A percentile compares a stretch with the other conserved stretches of the same genome.
Conservation (phyloP, 2,113 vertebrate species). For the Tautogolabrus adspersus region DNA sequence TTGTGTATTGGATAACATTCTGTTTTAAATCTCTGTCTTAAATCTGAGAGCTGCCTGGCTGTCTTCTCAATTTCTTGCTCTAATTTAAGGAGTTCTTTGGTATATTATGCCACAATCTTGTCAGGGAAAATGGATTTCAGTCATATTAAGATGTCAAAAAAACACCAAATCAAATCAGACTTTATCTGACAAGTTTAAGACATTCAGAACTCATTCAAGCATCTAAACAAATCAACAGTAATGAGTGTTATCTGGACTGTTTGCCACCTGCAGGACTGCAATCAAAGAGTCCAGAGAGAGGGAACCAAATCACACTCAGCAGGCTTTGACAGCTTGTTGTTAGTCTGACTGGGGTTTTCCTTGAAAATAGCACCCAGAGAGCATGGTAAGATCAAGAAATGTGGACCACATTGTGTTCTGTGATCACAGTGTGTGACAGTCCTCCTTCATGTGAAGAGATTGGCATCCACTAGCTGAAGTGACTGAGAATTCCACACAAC, state of each 20-base stretch:
- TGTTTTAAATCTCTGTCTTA: not conserved
- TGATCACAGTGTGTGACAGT: constrained; percentile 36
- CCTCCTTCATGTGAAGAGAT: constrained; percentile 1
- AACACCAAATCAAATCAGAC: not conserved
- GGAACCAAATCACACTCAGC: constrained; percentile 35
- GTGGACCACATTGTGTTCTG: constrained; percentile 6
- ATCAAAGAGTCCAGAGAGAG: constrained; percentile 42
- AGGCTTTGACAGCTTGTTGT: constrained; percentile 44
- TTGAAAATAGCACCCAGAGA: constrained; percentile 59
- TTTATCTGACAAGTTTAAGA: not conserved
- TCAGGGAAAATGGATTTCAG: not conserved
- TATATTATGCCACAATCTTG: not conserved
- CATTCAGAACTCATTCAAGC: constrained; percentile 12
- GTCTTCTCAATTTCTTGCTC: constrained; percentile 8
- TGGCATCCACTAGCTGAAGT: constrained; percentile 8
- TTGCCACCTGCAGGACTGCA: constrained; percentile 34
- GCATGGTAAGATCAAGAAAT: constrained; percentile 11
- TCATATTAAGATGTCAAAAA: constrained; percentile 3
- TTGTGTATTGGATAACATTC: constrained; percentile 1
- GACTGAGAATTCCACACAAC: not conserved
- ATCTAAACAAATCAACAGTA: constrained; percentile 22
- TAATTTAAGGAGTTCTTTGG: constrained; percentile 17
- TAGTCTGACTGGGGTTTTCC: constrained; percentile 22
- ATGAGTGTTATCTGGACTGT: constrained; percentile 48
- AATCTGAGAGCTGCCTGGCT: not conserved